Conservation (phyloP, 2,113 vertebrate species). For the Scomber scombrus region DNA sequence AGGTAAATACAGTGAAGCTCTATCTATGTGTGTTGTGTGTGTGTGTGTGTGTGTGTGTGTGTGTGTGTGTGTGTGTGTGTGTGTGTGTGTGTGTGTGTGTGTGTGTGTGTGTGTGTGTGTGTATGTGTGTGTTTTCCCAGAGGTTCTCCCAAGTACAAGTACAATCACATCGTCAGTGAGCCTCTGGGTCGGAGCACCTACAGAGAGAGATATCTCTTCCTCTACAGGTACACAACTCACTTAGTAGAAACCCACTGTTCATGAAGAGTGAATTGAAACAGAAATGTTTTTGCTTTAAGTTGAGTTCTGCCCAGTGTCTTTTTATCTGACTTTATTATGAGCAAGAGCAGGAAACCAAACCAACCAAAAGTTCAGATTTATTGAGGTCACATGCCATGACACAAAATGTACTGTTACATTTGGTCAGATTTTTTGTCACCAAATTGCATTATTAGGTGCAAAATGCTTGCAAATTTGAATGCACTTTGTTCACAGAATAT, state of each 20-base stretch:
- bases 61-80: neutral
- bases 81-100: neutral
- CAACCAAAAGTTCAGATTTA: too few species aligned
- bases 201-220: slow-evolving; percentile 92
- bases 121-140: slow-evolving; percentile 71
- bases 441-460: too few species aligned
- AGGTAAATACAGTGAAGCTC: neutral
- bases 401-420: too few species aligned
- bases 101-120: neutral
- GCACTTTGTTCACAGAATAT: too few species aligned
- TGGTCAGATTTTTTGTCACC: too few species aligned
- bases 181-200: slow-evolving; percentile 89
- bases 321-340: neutral
- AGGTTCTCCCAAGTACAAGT: slow-evolving; percentile 65
- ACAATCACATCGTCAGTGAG: slow-evolving; percentile 84
- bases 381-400: too few species aligned
- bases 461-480: too few species aligned
- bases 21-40: neutral
- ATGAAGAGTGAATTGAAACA: too few species aligned
- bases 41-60: neutral
- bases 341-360: too few species aligned
- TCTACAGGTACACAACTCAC: slow-evolving; percentile 86
- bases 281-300: too few species aligned
- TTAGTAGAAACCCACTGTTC: too few species aligned
- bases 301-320: too few species aligned